These are phyloP conservation scores for Eupeodes latifasciatus DNA, from an alignment of 2,888 invertebrate species.

Conservation along the genomic window DNA sequence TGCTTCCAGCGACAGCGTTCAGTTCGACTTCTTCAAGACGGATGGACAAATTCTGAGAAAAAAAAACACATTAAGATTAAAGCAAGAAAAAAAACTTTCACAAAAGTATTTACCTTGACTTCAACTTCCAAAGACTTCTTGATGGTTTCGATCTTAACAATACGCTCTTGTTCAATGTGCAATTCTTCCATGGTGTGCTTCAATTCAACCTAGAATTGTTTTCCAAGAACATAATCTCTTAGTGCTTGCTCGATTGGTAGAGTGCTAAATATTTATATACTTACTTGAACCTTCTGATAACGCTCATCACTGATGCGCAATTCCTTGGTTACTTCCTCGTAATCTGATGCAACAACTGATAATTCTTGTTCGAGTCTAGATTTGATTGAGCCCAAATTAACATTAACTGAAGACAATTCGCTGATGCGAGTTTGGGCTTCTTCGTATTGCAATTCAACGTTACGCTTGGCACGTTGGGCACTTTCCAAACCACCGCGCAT, in stretches of 20 bases:
- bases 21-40: slow-evolving; percentile 98
- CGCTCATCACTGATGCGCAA: slow-evolving; percentile 96
- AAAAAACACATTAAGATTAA: neutral
- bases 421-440: slow-evolving; percentile 96
- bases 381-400: slow-evolving; percentile 96
- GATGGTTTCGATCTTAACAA: slow-evolving; percentile 98
- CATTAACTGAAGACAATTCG: slow-evolving; percentile 97
- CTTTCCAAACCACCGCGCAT: slow-evolving; percentile 95
- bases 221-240: neutral
- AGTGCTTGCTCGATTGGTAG: neutral
- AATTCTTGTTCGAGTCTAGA: slow-evolving; percentile 98
- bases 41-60: slow-evolving; percentile 90
- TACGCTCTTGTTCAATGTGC: slow-evolving; percentile 98
- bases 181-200: slow-evolving; percentile 97
- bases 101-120: slow-evolving; percentile 88
- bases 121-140: slow-evolving; percentile 99
- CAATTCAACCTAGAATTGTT: slow-evolving; percentile 89
- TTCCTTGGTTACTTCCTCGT: slow-evolving; percentile 99
- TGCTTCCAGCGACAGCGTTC: slow-evolving; percentile 98
- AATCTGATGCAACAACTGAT: slow-evolving; percentile 95
- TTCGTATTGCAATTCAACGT: slow-evolving; percentile 94
- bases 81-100: neutral
- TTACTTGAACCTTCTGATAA: slow-evolving; percentile 94
- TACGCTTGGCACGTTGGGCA: slow-evolving; percentile 96
- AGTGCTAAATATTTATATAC: slow-evolving; percentile 31